Percentiles rank a stretch among this genome's conserved stretches.
phyloP scores from a whole-genome alignment of 2,113 vertebrate species.

The Bambusicola thoracicus region DNA sequence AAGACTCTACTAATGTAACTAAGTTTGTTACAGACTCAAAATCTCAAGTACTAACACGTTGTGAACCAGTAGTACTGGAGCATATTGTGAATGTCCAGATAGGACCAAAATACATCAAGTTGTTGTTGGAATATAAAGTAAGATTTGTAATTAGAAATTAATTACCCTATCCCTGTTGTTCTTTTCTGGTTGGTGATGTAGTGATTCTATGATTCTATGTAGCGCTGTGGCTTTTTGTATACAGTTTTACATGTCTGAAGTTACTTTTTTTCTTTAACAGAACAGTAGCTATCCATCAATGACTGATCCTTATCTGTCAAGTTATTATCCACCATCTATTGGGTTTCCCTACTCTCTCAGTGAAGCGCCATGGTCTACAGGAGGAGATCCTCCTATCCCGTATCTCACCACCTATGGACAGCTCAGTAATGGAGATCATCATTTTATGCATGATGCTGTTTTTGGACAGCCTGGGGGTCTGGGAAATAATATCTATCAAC shows the following conservation, averaged over 20 bases:
- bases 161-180: background rate
- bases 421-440: conserved; percentile 94
- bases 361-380: conserved; percentile 96
- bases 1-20: background rate
- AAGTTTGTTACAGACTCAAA: background rate
- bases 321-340: conserved; percentile 96
- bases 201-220: too few relatives aligned
- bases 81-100: background rate
- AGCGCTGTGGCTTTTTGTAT: background rate
- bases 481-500: conserved; percentile 92
- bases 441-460: conserved; percentile 94
- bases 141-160: background rate
- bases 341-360: conserved; percentile 95
- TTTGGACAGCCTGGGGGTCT: conserved; percentile 94
- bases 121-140: background rate
- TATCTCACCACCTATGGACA: conserved; percentile 95
- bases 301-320: conserved; percentile 94
- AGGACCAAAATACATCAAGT: background rate
- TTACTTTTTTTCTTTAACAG: conserved; percentile 73
- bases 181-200: background rate
- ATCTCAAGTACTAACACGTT: background rate
- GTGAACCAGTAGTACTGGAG: background rate
- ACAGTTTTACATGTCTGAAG: conserved; percentile 11
- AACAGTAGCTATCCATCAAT: conserved; percentile 97
- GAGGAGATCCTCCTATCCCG: conserved; percentile 93